Base-by-base conservation (phyloP, 2,888 invertebrate genomes). In the Bellardia pandia region DNA sequence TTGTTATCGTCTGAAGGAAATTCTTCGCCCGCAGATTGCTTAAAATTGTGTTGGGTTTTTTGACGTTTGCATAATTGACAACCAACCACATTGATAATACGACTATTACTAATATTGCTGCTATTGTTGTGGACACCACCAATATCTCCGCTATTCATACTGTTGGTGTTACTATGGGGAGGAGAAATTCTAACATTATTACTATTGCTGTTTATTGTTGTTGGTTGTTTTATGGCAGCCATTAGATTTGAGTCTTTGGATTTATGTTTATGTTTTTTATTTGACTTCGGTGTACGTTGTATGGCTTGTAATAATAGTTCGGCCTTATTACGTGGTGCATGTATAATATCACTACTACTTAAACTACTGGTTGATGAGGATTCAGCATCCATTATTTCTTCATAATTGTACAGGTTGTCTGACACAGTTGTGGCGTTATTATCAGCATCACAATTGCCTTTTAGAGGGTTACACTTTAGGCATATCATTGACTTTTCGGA, bases 241-340 rank as follows among this genome's bases (percentile, higher is more conserved):
- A 75, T 72, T 72, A 86, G 87, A 42, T 68, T 77, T 78, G 64
- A 82, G 69, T 85, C 87, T 87, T 87, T 87, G 85, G 87, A 76
- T 87, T 75, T 85, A 77, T 83, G 71, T 79, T 90, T 90, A 51
- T 92, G 90, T 92, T 92, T 92, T 68, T 92, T 92, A 82, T 91
- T 91, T 72, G 93, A 93, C 88, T 92, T 93, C 88, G 94, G 94
- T 77, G 94, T 94, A 45, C 95, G 93, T 90, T 95, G 93, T 88
- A 95, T 95, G 77, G 95, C 95, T 88, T 95, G 95, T 78, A 95
- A 90, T 85, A 95, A 89, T 75, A 94, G 92, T 89, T 95, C 95
- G 16, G 94, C 95, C 89, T 94, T 95, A 90, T 94, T 94, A 53
- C 93, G 90, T 45, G 93, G 93, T 60, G 91, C 91, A 82, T 91